Conservation (phyloP, 1,140 invertebrate genomes). For the Neodiprion fabricii region DNA sequence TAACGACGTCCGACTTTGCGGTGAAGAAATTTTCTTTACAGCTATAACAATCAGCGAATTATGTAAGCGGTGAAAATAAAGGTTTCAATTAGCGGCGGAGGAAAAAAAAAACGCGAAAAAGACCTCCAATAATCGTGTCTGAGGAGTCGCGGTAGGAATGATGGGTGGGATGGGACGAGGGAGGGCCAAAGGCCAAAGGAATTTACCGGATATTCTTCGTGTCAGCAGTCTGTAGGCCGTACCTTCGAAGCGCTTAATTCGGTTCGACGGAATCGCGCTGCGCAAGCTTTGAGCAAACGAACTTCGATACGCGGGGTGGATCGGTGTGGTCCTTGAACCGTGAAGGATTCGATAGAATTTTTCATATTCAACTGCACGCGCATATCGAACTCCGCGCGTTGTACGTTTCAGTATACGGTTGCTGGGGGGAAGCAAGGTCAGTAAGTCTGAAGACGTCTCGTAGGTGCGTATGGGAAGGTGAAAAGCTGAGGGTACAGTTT, state of each 20-base stretch:
- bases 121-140: neutral
- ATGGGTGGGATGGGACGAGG: too few species aligned
- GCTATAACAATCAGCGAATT: neutral
- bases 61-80: neutral
- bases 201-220: neutral
- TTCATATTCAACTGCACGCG: neutral
- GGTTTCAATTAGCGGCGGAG: neutral
- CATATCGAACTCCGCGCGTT: neutral
- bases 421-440: neutral
- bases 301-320: too few species aligned
- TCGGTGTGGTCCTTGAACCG: neutral
- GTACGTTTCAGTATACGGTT: neutral
- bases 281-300: too few species aligned
- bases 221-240: neutral
- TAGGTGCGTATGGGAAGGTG: conserved; percentile 21
- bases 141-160: neutral
- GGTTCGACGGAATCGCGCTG: too few species aligned
- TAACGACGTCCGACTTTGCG: too few species aligned
- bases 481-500: conserved; percentile 54
- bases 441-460: conserved; percentile 36
- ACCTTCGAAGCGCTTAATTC: neutral
- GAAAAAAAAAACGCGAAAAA: neutral
- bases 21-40: too few species aligned
- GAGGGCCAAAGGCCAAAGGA: neutral
- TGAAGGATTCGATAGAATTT: neutral